These are phyloP conservation scores for Eurytoma adleriae DNA, from an alignment of 2,888 invertebrate species.

Conservation along the genomic window DNA sequence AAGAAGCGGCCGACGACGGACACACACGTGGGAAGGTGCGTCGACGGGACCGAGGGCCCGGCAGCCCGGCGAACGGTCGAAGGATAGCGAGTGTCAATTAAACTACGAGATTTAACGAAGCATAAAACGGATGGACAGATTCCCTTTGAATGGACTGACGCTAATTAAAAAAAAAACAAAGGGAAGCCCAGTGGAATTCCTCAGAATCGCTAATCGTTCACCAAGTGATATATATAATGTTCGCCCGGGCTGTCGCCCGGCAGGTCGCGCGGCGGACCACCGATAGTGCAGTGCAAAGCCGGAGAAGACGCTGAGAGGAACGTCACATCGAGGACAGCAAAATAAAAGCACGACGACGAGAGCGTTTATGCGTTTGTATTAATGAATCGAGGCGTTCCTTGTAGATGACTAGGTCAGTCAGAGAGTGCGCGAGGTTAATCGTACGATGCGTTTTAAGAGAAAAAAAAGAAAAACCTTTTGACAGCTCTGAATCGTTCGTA, in stretches of 20 bases:
- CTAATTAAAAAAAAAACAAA: not conserved
- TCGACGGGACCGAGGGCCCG: not conserved
- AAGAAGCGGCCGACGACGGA: not conserved
- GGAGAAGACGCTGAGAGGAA: conserved; percentile 29
- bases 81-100: conserved; percentile 56
- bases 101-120: conserved; percentile 32
- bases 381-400: conserved; percentile 41
- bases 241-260: conserved; percentile 34
- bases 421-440: conserved; percentile 36
- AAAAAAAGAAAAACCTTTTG: conserved; percentile 12
- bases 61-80: conserved; percentile 32
- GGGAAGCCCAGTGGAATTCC: conserved; percentile 26
- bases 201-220: conserved; percentile 48
- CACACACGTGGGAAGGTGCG: conserved; percentile 31
- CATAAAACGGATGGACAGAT: conserved; percentile 13
- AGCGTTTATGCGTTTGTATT: not conserved
- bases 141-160: not conserved
- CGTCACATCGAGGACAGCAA: conserved; percentile 1
- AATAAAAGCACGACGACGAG: conserved; percentile 23
- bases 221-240: conserved; percentile 38
- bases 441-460: conserved; percentile 28
- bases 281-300: conserved; percentile 8
- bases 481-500: conserved; percentile 42
- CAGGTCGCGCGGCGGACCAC: not conserved
- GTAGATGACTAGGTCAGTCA: conserved; percentile 35